phyloP scores from a whole-genome alignment of 2,797 vertebrate species.

The Harpagifer antarcticus region DNA sequence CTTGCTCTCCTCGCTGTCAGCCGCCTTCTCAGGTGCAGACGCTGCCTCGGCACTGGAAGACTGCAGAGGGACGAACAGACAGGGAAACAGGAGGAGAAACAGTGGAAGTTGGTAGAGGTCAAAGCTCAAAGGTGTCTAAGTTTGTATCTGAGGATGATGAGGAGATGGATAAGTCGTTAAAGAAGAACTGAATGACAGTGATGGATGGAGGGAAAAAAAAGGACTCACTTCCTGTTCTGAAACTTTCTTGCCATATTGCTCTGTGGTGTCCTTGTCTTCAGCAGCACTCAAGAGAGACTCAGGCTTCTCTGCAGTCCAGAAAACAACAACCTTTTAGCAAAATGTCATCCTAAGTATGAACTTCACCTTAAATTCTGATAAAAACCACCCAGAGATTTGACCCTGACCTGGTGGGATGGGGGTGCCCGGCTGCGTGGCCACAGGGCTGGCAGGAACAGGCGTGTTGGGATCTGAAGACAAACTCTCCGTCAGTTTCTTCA shows the following conservation, averaged over 20 bases:
- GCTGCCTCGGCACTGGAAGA: constrained; percentile 54
- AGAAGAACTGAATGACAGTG: constrained; percentile 16
- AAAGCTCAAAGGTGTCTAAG: constrained; percentile 48
- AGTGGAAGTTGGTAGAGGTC: constrained; percentile 34
- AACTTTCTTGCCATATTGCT: constrained; percentile 85
- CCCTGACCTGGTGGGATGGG: constrained; percentile 87
- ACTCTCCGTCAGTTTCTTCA: constrained; percentile 90
- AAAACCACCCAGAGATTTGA: not conserved
- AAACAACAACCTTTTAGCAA: constrained; percentile 15
- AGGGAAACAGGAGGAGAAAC: constrained; percentile 2
- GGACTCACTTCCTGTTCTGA: constrained; percentile 87
- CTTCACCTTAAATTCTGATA: constrained; percentile 10
- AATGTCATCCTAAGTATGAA: not conserved
- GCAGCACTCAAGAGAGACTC: constrained; percentile 81
- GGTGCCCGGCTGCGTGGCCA: constrained; percentile 83
- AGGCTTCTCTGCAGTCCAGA: constrained; percentile 85
- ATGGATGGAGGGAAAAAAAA: constrained; percentile 9
- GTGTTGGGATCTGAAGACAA: constrained; percentile 95
- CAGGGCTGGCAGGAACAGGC: constrained; percentile 92
- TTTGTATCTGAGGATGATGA: constrained; percentile 39
- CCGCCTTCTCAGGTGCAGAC: constrained; percentile 70
- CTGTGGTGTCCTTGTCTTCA: constrained; percentile 90
- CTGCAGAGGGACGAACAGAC: constrained; percentile 49
- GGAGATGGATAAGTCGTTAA: constrained; percentile 27
- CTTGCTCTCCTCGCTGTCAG: constrained; percentile 79